A percentile compares a stretch with the other conserved stretches of the same genome.
These are phyloP conservation scores for Campylomormyrus tamandua DNA, from an alignment of 2,113 vertebrate genomes.

Conservation along the genomic window DNA sequence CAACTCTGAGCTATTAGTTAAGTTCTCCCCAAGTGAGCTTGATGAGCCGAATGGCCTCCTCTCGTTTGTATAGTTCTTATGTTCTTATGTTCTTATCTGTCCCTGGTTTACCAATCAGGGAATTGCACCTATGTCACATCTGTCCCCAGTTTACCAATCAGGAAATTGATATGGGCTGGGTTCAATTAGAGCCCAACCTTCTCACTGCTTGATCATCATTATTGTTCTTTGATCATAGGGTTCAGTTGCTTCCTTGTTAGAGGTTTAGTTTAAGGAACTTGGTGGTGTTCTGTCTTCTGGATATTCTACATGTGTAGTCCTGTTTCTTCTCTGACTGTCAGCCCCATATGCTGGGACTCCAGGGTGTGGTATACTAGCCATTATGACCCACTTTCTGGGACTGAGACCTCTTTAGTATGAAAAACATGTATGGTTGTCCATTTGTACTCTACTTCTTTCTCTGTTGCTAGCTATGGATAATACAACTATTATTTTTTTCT, in stretches of 20 bases:
- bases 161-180: not conserved
- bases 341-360: not conserved
- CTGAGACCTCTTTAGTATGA: not conserved
- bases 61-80: no score
- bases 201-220: not conserved
- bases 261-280: not conserved
- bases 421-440: conserved; percentile 6
- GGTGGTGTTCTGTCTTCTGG: not conserved
- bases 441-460: not conserved
- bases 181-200: not conserved
- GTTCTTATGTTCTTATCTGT: no score
- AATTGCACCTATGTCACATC: not conserved
- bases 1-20: no score
- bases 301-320: no score
- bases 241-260: not conserved
- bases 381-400: not conserved
- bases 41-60: no score
- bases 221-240: not conserved
- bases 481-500: not conserved
- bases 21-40: no score
- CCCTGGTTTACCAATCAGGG: not conserved
- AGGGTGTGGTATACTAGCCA: not conserved
- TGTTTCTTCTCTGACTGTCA: no score
- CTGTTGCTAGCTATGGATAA: not conserved
- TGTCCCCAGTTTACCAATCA: not conserved